Percentiles rank a stretch among this genome's conserved stretches.
Conservation (phyloP, 2,797 vertebrate species). For the Acanthiza pusilla region DNA sequence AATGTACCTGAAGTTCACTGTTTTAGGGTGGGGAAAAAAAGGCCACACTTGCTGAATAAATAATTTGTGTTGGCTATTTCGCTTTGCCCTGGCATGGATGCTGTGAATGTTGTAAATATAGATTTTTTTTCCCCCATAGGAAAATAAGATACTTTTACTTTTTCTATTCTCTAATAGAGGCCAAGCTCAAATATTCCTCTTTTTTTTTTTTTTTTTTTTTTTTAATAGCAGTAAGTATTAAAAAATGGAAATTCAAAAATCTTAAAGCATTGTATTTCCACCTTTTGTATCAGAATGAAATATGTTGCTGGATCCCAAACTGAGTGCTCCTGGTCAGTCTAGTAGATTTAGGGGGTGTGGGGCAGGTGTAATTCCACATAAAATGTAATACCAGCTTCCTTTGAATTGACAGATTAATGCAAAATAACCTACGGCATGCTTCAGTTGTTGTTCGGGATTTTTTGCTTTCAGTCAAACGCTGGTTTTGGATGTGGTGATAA, state of each 20-base stretch:
- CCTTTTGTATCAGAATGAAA: neutral
- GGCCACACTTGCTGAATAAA: neutral
- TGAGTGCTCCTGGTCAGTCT: neutral
- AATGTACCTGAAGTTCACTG: neutral
- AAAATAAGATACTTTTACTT: neutral
- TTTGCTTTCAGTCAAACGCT: neutral
- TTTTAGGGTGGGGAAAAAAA: neutral
- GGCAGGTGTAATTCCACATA: neutral
- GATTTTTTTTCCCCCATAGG: neutral
- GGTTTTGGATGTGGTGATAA: neutral
- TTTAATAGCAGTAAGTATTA: neutral
- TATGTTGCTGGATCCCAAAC: neutral
- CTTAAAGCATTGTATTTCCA: neutral
- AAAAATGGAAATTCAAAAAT: neutral
- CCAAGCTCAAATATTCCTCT: neutral
- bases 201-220: neutral
- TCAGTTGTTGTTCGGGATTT: neutral
- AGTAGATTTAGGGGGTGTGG: neutral
- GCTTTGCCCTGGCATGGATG: neutral
- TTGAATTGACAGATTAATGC: neutral
- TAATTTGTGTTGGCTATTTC: neutral
- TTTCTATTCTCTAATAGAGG: neutral
- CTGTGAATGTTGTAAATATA: neutral
- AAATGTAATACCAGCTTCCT: neutral
- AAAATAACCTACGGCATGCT: neutral